These are phyloP conservation scores for Mugil cephalus DNA, from an alignment of 2,113 vertebrate species.

Conservation along the genomic window DNA sequence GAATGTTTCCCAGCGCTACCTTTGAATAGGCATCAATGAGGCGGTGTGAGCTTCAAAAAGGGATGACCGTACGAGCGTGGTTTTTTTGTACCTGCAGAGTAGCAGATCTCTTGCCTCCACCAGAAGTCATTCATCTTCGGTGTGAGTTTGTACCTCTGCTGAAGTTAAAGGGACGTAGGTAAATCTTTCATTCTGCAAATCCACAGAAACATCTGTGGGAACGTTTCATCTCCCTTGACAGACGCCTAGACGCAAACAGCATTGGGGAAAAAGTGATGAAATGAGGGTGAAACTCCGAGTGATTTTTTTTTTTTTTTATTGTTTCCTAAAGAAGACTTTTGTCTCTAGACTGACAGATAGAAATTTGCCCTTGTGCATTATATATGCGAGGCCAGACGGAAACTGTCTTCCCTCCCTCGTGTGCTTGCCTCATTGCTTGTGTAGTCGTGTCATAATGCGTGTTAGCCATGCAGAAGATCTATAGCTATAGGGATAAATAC, in stretches of 20 bases:
- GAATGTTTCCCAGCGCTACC: conserved; percentile 9
- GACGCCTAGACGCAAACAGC: conserved; percentile 27
- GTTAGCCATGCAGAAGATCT: conserved; percentile 26
- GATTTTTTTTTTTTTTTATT: conserved; percentile 30
- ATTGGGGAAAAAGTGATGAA: conserved; percentile 67
- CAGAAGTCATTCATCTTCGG: not conserved
- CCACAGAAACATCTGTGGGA: not conserved
- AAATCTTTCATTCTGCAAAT: conserved; percentile 24
- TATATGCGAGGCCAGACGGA: conserved; percentile 37
- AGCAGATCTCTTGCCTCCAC: not conserved
- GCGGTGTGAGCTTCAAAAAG: not conserved
- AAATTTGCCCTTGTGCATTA: conserved; percentile 41
- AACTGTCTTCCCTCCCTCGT: not conserved
- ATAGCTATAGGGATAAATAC: conserved; percentile 28
- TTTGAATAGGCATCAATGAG: conserved; percentile 33
- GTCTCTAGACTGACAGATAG: conserved; percentile 22
- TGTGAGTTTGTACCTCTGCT: not conserved
- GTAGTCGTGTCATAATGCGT: conserved; percentile 27
- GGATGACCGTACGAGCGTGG: not conserved
- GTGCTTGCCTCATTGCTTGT: conserved; percentile 35
- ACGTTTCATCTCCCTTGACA: conserved; percentile 39
- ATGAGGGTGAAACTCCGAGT: conserved; percentile 58
- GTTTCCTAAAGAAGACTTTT: conserved; percentile 44
- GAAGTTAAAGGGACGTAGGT: conserved; percentile 20
- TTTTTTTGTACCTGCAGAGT: not conserved